A percentile compares a stretch with the other conserved stretches of the same genome.
Conservation (phyloP, 2,113 vertebrate species). For the Theristicus caerulescens region DNA sequence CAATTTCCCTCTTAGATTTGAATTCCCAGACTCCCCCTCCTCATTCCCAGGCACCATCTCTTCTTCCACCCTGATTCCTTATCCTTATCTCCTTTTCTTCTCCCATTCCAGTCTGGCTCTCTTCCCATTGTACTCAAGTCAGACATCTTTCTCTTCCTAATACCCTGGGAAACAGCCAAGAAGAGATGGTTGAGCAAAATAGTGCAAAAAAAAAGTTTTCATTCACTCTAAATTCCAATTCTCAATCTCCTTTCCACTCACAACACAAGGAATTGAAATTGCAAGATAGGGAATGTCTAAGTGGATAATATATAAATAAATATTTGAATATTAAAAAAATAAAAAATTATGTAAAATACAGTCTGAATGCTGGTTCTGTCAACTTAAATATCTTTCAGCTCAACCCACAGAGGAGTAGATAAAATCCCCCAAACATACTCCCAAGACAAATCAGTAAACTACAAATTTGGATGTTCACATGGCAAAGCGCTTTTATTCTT, state of each 20-base stretch:
- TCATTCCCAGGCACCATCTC: neutral
- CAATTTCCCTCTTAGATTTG: neutral
- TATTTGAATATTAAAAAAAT: neutral
- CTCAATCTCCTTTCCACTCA: neutral
- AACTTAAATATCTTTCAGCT: neutral
- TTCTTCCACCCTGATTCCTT: neutral
- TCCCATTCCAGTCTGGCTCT: neutral
- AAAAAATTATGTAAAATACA: neutral
- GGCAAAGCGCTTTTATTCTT: neutral
- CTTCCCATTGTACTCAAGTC: neutral
- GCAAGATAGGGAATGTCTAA: neutral
- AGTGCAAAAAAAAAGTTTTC: neutral
- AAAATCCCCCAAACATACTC: neutral
- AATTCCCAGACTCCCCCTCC: neutral
- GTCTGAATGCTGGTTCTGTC: neutral
- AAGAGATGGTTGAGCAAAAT: neutral
- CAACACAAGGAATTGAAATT: neutral
- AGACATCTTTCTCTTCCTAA: neutral
- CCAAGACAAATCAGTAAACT: neutral
- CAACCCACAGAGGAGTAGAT: neutral
- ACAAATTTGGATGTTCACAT: neutral
- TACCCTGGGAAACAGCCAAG: neutral
- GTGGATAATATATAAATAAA: neutral
- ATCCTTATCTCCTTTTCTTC: neutral
- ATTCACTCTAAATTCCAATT: neutral